Percentiles rank a stretch among this genome's conserved stretches.
phyloP scores from a whole-genome alignment of 2,797 vertebrate species.

The Strix occidentalis region DNA sequence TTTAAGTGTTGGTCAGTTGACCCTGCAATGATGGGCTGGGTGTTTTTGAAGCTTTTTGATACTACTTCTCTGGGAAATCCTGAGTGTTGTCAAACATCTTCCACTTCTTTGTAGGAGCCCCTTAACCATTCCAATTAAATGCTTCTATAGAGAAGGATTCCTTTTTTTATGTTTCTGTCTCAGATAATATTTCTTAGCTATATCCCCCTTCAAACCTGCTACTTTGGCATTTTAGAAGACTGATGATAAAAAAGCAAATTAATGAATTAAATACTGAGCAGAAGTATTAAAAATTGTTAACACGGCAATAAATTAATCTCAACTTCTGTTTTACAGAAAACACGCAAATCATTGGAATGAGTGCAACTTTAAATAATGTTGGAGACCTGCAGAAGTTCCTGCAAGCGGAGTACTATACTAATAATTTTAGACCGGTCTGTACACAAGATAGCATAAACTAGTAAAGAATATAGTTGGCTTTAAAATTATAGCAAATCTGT shows the following conservation, averaged over 20 bases:
- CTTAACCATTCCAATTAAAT: not conserved
- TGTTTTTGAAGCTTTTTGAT: not conserved
- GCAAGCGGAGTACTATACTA: constrained; percentile 89
- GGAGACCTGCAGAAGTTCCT: constrained; percentile 90
- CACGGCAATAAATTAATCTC: not conserved
- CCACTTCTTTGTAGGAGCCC: not conserved
- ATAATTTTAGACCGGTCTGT: constrained; percentile 91
- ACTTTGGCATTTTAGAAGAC: not conserved
- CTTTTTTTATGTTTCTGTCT: not conserved
- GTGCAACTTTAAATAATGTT: constrained; percentile 92
- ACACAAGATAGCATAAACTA: not conserved
- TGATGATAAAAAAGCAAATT: accelerated
- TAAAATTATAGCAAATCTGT: not conserved
- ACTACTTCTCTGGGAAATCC: not conserved
- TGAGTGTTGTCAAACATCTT: not conserved
- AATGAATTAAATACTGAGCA: not conserved
- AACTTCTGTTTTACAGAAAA: constrained; percentile 73
- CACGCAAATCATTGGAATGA: constrained; percentile 96
- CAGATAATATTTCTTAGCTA: not conserved
- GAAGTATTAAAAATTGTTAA: not conserved
- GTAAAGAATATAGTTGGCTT: not conserved
- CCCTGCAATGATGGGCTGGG: not conserved
- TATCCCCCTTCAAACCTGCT: not conserved
- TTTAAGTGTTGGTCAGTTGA: not conserved
- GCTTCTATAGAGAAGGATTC: not conserved